Percentiles rank a stretch among this genome's conserved stretches.
Evolutionary conservation across 2,797 vertebrate species (phyloP).

Genomic region (Peromyscus aztecus): DNA sequence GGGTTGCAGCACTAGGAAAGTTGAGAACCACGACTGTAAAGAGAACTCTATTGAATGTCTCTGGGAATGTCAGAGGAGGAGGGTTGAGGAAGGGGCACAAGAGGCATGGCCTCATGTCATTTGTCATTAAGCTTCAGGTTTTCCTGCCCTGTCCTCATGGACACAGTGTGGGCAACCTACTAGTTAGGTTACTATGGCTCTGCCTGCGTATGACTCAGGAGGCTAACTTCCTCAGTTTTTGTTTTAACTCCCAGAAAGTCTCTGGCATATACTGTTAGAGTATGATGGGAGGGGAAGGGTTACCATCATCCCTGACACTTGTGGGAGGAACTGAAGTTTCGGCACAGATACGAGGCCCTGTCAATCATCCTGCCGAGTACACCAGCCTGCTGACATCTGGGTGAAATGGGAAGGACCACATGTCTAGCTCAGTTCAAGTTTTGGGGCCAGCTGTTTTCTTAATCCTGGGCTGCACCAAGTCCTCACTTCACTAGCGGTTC

Average conservation of each 20-base stretch:
- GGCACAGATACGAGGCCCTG: neutral
- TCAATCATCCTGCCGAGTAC: no score
- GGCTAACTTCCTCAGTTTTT: neutral
- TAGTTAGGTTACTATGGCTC: no score
- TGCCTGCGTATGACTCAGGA: neutral
- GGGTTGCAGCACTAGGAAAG: neutral
- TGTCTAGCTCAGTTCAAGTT: neutral
- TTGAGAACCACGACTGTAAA: neutral
- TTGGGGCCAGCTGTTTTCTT: no score
- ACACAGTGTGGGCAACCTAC: neutral
- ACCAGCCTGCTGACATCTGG: neutral
- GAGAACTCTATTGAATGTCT: neutral
- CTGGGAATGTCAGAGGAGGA: neutral
- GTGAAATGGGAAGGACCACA: neutral
- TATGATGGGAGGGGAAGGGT: no score
- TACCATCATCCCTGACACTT: accelerated
- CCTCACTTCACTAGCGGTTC: neutral
- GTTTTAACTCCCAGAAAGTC: neutral
- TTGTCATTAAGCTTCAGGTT: neutral
- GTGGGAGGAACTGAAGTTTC: neutral
- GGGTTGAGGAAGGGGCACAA: neutral
- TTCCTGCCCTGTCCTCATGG: neutral
- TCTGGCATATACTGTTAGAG: neutral
- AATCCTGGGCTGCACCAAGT: neutral
- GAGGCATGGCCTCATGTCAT: neutral